Evolutionary conservation across 2,888 invertebrate genomes (phyloP), one percentile per base, ranked within the genome.

Genomic region (Nineta flava): DNA sequence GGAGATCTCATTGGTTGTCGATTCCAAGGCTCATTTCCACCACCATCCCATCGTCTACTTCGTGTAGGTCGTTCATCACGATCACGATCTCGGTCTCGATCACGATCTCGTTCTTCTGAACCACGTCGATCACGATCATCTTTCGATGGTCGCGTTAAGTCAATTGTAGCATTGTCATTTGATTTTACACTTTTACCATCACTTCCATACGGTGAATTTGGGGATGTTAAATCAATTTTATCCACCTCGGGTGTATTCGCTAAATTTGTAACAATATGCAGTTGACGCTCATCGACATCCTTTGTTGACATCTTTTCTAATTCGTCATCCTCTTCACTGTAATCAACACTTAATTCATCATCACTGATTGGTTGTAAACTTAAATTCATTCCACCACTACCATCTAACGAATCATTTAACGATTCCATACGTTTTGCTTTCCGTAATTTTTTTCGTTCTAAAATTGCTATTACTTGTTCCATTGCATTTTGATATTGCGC

Each of bases 391-490:
- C 26, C 26, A 26, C 26, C 26, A 26, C 26, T 26, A 7, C 6
- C 7, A n/a, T 34, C 62, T 55, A 67, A 70, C 21, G 67, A 61
- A 1, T 73, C 73, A 42, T 73, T 71, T 59, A 79, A 79, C 17
- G 77, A 78, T 52, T 84, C 85, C 35, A 79, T 77, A 46, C 82
- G 74, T 57, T 85, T 81, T 0, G 84, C 83, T 51, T 86, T 86
- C 51, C 82, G 79, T 3, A 86, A 65, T 62, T 87, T 87, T 50
- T 73, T 71, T 48, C 78, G 81, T 61, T 90, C 88, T 56, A 83
- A 84, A 55, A 88, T 76, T 57, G 83, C 79, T 53, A 87, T 69
- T 2, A 87, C 82, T 63, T 85, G 84, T 62, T 80, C 81, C 63
- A 88, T 77, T 15, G 87, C 68, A 9, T 79, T 78, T 56, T 82